Base-by-base conservation (phyloP, 64 coral and sea anemone genomes). In the Actinia tenebrosa region DNA sequence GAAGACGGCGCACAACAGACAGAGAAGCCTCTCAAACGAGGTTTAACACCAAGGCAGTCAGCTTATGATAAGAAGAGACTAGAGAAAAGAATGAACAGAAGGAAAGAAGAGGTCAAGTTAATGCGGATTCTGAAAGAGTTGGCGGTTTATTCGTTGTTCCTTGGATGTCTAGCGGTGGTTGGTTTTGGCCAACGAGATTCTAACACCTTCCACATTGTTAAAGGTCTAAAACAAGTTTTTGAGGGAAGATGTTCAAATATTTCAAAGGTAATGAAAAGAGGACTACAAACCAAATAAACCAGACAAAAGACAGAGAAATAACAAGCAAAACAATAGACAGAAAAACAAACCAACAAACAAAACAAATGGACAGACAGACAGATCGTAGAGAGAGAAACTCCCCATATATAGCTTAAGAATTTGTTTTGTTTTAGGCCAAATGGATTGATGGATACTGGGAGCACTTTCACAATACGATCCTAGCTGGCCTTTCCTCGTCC, bases 141-240 rank as follows among this genome's bases (percentile, higher is more conserved):
- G 25, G 27, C 71, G 30, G 10, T 87, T 45, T 87, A 87, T 53
- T 16, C 45, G 16, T 16, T 87, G 20, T 87, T 87, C 22, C 64
- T 87, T 19, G 62, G 85, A 9, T 87, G 85, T 52, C 60, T 87
- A 16, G 58, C 58, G 3, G 30, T 64, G 56, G 85, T 87, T 19
- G 64, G 85, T 56, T 64, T 68, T 44, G 50, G 62, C 19, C 85
- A 87, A 18, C 26, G 85, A 45, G 55, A 72, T 23, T 30, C 85
- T 9, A 19, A 45, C 25, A 25, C 60, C 13, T 87, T 16, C 64
- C 60, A 64, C 23, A 16, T 87, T 45, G 85, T 87, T 7, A 87
- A 87, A 45, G 44, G n/a, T n/a, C 16, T 87, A 15, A 87, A 53
- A 60, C 22, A 64, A 19, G 46, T 83, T 45, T 77, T 77, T 77